Base-by-base conservation (phyloP, 1,140 invertebrate genomes). In the Drosophila busckii region DNA sequence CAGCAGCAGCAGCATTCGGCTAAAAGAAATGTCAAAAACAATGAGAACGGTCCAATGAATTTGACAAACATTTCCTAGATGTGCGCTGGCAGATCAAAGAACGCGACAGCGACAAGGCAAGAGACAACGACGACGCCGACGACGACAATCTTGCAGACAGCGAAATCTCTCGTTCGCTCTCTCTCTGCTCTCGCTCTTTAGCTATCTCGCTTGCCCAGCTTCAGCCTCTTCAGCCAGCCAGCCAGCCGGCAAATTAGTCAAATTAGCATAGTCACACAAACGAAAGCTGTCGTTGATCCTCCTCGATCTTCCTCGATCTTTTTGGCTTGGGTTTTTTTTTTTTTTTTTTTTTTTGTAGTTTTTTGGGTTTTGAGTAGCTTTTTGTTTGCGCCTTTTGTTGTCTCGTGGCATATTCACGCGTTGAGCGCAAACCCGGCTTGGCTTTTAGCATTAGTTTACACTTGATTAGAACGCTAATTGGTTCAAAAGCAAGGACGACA, bases 51-150 rank as follows among this genome's bases (percentile, higher is more conserved):
- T 85, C 75, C 60, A 85, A 64, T 82, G 82, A 70, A 71, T 82
- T 85, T 85, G 82, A 84, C 80, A 84, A 84, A 84, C 80, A 80
- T 84, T 84, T 84, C 80, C 80, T 84, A 84, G 80, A 84, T 84
- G 73, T 61, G 65, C 71, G 80, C 73, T 84, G 80, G 80, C 80
- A 84, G 80, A 84, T 85, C 82, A 85, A 85, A 85, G 82, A 37
- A 48, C 34, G 58, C 62, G 52, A 63, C 63, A 16, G 16, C 64
- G 49, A 60, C 54, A n/a, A n/a, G 20, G 10, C 68, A 41, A 40
- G 52, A 41, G 44, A 23, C 45, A 35, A 15, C 54, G 37, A 34
- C 60, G 23, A 16, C 44, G 32, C 12, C 48, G 13, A 15, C 54
- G 19, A 38, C 48, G 54, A 23, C 20, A 20, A 25, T 35, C 41